Conservation (phyloP, 2,113 vertebrate species). For the Chitala chitala region DNA sequence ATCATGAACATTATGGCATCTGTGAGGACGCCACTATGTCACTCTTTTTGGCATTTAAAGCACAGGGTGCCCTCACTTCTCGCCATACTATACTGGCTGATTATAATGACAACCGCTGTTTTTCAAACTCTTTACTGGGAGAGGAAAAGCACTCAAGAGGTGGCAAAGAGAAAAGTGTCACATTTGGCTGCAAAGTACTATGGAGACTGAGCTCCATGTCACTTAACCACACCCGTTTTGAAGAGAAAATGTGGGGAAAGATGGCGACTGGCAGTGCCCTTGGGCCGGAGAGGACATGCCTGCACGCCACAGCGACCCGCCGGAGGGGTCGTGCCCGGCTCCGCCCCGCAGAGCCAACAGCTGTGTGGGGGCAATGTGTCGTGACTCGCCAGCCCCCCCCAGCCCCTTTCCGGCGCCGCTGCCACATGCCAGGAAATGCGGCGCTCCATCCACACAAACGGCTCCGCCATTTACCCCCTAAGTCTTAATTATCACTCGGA, state of each 20-base stretch:
- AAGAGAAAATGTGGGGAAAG: background rate
- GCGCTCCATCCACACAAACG: conserved; percentile 57
- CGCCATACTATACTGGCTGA: too few species aligned
- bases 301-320: background rate
- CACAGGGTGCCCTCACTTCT: too few species aligned
- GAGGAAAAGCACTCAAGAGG: background rate
- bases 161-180: background rate
- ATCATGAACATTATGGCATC: conserved; percentile 29
- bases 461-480: conserved; percentile 52
- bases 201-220: background rate
- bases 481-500: conserved; percentile 24
- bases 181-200: background rate
- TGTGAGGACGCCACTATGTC: conserved; percentile 31
- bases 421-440: conserved; percentile 55
- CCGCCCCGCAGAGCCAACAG: conserved; percentile 6
- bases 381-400: conserved; percentile 56
- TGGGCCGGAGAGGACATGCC: background rate
- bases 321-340: background rate
- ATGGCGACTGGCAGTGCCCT: background rate
- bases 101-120: too few species aligned
- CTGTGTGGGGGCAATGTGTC: conserved; percentile 56
- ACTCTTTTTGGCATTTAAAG: background rate
- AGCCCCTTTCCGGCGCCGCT: conserved; percentile 50
- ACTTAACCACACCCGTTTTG: background rate
- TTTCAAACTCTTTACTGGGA: too few species aligned